Evolutionary conservation across 2,888 invertebrate species (phyloP), one percentile per base, ranked within the genome.

Genomic region (Tuta absoluta): DNA sequence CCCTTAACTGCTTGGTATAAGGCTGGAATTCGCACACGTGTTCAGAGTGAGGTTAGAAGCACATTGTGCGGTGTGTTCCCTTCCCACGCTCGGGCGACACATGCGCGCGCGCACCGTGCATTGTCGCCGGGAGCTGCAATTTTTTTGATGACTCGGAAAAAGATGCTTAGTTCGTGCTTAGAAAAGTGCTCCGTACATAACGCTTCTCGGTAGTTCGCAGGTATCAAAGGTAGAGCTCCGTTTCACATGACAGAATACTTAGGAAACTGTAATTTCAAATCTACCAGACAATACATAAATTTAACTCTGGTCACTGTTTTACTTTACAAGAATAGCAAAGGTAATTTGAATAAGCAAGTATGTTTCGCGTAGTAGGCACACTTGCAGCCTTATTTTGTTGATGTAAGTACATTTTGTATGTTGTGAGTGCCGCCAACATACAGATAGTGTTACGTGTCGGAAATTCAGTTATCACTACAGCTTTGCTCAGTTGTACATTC

Each of bases 31-130:
- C 3, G 23, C 49, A 37, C 21, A 41, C 14, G 14, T 61, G 51
- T 19, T 45, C 12, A 14, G 24, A 60, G 45, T 60, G 49, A 61
- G 33, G 61, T 49, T 49, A n/a, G 21, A 60, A 23, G 19, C 60
- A 63, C 65, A 66, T 51, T 61, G 65, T 64, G 53, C 38, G 69
- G 57, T 60, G 64, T n/a, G n/a, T n/a, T n/a, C n/a, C 57, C 64
- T 78, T 81, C 81, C 81, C 81, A 81, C 81, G 81, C 65, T 71
- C 67, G 69, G 71, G 63, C 72, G 78, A 75, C 81, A 81, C 78
- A 75, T 81, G 76, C 74, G 69, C 72, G 38, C 49, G 67, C 67
- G 66, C 72, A 62, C 49, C 66, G 63, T 71, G 72, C 73, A 76
- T 74, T 76, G 75, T 75, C 63, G 21, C 61, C 17, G 24, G n/a